Evolutionary conservation across 2,888 invertebrate species (phyloP).

Genomic region (Drosophila helvetica): DNA sequence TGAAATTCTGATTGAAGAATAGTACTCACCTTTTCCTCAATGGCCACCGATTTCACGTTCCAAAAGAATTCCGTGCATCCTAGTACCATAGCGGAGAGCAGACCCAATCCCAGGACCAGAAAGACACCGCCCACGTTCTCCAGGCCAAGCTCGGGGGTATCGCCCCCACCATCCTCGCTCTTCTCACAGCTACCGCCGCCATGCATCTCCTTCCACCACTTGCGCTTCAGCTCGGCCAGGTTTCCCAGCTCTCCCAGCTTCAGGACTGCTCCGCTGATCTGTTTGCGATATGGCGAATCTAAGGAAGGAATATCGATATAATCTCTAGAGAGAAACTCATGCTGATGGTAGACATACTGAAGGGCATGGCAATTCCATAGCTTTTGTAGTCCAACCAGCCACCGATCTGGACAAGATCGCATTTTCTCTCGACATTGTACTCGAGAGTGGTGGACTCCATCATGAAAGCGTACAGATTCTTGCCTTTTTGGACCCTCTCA

Average conservation of each 20-base stretch:
- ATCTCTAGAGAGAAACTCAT: neutral
- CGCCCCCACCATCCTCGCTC: constrained; percentile 60
- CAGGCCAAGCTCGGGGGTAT: constrained; percentile 82
- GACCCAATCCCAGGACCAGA: constrained; percentile 91
- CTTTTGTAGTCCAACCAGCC: constrained; percentile 94
- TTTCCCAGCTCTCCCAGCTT: constrained; percentile 95
- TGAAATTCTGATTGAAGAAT: neutral
- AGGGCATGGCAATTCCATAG: constrained; percentile 96
- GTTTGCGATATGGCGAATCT: constrained; percentile 92
- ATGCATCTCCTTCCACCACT: constrained; percentile 94
- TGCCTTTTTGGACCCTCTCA: constrained; percentile 91
- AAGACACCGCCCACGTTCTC: constrained; percentile 96
- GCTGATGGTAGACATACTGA: constrained; percentile 86
- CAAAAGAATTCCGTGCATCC: constrained; percentile 93
- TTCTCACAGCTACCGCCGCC: constrained; percentile 82
- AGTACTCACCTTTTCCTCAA: constrained; percentile 88
- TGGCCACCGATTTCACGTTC: constrained; percentile 91
- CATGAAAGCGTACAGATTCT: constrained; percentile 94
- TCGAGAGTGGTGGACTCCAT: constrained; percentile 98
- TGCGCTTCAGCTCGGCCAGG: constrained; percentile 91
- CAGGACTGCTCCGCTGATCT: constrained; percentile 94
- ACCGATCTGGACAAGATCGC: constrained; percentile 93
- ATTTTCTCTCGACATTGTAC: constrained; percentile 93
- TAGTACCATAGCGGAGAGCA: constrained; percentile 88
- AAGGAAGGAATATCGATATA: neutral